A percentile compares a stretch with the other conserved stretches of the same genome.
Evolutionary conservation across 2,797 vertebrate species (phyloP).

Genomic region (Coranthus polyacanthus): DNA sequence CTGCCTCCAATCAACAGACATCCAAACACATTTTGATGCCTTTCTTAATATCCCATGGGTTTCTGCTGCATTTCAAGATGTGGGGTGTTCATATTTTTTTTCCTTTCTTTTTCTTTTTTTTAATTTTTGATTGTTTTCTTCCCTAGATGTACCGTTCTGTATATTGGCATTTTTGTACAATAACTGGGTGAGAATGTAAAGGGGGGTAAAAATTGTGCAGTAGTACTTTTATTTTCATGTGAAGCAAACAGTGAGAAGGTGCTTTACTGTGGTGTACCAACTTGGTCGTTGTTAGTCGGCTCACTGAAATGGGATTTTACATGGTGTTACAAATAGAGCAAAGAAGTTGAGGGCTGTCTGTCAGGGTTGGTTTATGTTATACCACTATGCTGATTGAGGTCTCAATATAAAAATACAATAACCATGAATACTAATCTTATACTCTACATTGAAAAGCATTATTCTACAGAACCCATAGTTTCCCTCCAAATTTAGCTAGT

Average conservation of each 20-base stretch:
- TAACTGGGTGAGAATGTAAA: constrained; percentile 83
- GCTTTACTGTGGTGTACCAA: constrained; percentile 87
- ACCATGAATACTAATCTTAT: too few relatives aligned
- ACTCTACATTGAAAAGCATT: too few relatives aligned
- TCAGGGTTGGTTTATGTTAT: constrained; percentile 22
- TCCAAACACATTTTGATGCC: constrained; percentile 70
- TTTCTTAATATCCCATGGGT: constrained; percentile 70
- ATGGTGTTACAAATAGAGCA: constrained; percentile 25
- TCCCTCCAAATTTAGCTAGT: too few relatives aligned
- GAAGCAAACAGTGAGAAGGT: constrained; percentile 83
- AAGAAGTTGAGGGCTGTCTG: constrained; percentile 5
- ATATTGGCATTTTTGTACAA: constrained; percentile 85
- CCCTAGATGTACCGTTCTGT: constrained; percentile 82
- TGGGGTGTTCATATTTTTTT: constrained; percentile 52
- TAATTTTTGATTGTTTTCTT: constrained; percentile 60
- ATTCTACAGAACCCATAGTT: too few relatives aligned
- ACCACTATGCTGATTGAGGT: too few relatives aligned
- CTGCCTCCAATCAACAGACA: constrained; percentile 47
- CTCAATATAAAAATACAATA: too few relatives aligned
- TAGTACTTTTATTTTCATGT: constrained; percentile 84
- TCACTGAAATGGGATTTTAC: constrained; percentile 65
- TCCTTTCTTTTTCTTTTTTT: constrained; percentile 37
- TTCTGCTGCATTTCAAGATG: constrained; percentile 70
- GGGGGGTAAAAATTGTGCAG: constrained; percentile 73
- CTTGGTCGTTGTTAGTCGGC: constrained; percentile 71